Base-by-base conservation (phyloP, 2,888 invertebrate genomes). In the Tetragonula carbonaria region DNA sequence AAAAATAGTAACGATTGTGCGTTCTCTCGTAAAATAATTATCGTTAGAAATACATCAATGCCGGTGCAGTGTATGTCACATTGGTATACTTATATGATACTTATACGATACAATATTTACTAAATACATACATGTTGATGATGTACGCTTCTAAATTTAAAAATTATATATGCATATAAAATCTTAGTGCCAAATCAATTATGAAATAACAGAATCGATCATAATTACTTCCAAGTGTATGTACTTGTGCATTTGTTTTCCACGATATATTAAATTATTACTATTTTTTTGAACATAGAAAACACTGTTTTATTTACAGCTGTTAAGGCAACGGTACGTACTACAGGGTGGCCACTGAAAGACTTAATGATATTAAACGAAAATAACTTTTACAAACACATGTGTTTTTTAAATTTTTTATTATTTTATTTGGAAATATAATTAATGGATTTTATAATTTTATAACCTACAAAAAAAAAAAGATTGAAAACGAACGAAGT, bases 1-100 rank as follows among this genome's bases (percentile, higher is more conserved):
- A n/a, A 50, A 76, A 78, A 74, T 71, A 76, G 38, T 65, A 76
- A 84, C 16, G 23, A 38, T 80, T 85, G 85, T 84, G 85, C 77
- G 75, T 57, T 50, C 66, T 33, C 21, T 84, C 59, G n/a, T 73
- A 77, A 77, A 59, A 67, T n/a, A 70, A 5, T 74, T 65, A 33
- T 28, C 67, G 14, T 45, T 55, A 33, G 38, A n/a, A 65, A 84
- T 45, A 45, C 33, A 21, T 23, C 72, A 53, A 23, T 33, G 33
- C 33, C 21, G 4, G 74, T 83, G 62, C 77, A 77, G 57, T 33
- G 23, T 59, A 82, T 62, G 55, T 74, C 75, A 82, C 65, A 74
- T 63, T 18, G 2, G 21, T 59, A 53, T 23, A n/a, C 8, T 75
- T 14, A 82, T 72, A 21, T 75, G 67, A 23, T 23, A 23, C 23